phyloP scores from a whole-genome alignment of 2,797 vertebrate genomes.

The Dicrostonyx torquatus region DNA sequence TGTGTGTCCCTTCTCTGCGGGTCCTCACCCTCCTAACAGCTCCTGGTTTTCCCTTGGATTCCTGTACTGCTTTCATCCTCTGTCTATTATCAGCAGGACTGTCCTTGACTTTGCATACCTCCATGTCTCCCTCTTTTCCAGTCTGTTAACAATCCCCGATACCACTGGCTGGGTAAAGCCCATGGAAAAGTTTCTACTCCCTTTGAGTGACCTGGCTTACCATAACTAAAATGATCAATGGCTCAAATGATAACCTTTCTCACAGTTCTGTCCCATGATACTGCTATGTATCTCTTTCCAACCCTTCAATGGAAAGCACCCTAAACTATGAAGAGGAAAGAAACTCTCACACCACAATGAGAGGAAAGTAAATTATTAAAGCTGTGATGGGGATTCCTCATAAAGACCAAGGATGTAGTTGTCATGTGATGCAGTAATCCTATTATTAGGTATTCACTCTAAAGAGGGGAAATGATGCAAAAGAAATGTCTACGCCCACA shows the following conservation, averaged over 20 bases:
- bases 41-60: background rate
- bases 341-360: background rate
- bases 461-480: background rate
- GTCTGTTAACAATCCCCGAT: background rate
- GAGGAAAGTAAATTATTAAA: background rate
- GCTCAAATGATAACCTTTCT: background rate
- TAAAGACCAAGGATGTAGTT: background rate
- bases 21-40: background rate
- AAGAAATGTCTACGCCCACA: background rate
- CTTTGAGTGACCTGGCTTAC: background rate
- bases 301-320: background rate
- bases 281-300: background rate
- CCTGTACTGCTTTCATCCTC: background rate
- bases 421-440: background rate
- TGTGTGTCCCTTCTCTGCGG: background rate
- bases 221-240: background rate
- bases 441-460: background rate
- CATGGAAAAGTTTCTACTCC: background rate
- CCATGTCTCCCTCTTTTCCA: background rate
- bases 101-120: fast-evolving
- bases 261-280: background rate
- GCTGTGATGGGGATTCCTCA: background rate
- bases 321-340: background rate
- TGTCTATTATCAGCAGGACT: background rate
- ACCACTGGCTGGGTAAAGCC: background rate